These are phyloP conservation scores for Sebastiscus tertius DNA, from an alignment of 2,797 vertebrate genomes.

Conservation along the genomic window DNA sequence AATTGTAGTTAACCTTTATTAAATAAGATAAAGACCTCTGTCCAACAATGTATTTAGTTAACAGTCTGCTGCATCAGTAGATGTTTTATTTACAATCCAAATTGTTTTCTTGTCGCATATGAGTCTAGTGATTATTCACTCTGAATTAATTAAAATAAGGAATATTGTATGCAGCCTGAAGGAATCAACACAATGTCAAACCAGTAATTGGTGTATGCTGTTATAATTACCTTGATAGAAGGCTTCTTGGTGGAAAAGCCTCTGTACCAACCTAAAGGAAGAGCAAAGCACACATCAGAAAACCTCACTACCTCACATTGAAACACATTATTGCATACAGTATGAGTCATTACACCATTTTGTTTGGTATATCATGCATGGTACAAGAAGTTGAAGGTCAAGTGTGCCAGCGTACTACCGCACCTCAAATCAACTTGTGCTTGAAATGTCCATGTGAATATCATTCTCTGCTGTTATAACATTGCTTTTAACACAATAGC, in stretches of 20 bases:
- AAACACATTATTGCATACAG: neutral
- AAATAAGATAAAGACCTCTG: neutral
- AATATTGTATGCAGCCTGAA: neutral
- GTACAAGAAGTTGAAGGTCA: neutral
- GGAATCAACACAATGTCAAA: slow-evolving; percentile 11
- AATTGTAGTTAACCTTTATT: neutral
- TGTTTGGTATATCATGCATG: neutral
- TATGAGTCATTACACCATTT: neutral
- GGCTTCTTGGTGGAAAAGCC: slow-evolving; percentile 96
- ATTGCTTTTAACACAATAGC: neutral
- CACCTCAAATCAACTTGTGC: neutral
- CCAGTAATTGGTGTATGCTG: neutral
- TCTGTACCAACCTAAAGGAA: slow-evolving; percentile 94
- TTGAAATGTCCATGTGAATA: neutral
- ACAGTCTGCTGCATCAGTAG: neutral
- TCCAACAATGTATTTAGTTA: neutral
- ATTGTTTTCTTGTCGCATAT: neutral
- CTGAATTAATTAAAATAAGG: neutral
- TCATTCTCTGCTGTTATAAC: neutral
- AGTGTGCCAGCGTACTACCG: neutral
- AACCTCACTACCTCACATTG: neutral
- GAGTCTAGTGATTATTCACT: neutral
- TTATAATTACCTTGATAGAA: slow-evolving; percentile 89
- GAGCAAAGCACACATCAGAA: slow-evolving; percentile 30
- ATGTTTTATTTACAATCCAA: neutral